phyloP scores from a whole-genome alignment of 2,888 invertebrate genomes.

The Itoplectis maculator region DNA sequence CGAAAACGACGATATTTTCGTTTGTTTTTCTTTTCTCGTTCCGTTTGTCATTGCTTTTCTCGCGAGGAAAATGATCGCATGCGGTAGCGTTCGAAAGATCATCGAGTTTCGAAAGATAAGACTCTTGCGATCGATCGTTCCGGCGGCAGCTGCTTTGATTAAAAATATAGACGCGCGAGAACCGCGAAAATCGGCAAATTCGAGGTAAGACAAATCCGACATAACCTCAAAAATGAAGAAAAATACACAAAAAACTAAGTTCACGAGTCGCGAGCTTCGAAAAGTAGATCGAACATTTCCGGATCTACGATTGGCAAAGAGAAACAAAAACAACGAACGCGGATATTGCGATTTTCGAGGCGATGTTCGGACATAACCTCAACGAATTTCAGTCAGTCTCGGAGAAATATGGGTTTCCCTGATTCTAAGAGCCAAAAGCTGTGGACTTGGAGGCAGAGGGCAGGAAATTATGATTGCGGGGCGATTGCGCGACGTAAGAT shows the following conservation, averaged over 20 bases:
- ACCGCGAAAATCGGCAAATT: neutral
- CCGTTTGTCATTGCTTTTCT: neutral
- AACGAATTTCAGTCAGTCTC: neutral
- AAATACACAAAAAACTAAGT: neutral
- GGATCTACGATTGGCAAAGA: neutral
- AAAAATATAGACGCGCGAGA: neutral
- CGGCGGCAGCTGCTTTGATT: neutral
- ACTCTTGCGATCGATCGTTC: neutral
- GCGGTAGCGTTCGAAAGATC: too few species aligned
- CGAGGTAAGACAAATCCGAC: neutral
- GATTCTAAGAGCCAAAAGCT: slow-evolving; percentile 76
- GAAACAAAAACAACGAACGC: neutral
- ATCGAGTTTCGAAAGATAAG: neutral
- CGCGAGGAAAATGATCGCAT: too few species aligned
- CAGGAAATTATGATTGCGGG: slow-evolving; percentile 78
- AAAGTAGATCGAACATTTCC: neutral
- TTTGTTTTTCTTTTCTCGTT: neutral
- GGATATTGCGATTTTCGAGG: neutral
- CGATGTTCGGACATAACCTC: neutral
- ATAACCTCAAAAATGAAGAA: neutral
- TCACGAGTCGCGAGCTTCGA: neutral
- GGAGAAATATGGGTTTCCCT: neutral
- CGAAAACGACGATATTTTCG: neutral
- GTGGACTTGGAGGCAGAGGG: slow-evolving; percentile 80
- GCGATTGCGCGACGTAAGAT: slow-evolving; percentile 75